Percentiles rank a stretch among this genome's conserved stretches.
phyloP scores from a whole-genome alignment of 2,113 vertebrate species.

The Propithecus coquereli region DNA sequence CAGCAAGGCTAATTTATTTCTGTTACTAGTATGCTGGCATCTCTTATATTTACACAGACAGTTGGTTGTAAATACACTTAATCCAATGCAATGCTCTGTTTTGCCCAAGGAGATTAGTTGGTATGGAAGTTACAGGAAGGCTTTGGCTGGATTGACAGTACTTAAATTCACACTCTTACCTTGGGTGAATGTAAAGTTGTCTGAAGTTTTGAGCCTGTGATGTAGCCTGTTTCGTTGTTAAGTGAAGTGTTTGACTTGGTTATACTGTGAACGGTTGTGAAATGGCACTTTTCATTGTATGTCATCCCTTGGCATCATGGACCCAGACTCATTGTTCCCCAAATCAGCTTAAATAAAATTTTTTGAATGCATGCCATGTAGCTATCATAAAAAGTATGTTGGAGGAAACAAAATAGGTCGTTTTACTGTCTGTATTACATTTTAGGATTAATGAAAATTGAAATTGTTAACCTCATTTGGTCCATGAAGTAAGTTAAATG shows the following conservation, averaged over 20 bases:
- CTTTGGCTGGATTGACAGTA: not conserved
- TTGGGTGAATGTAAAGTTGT: not conserved
- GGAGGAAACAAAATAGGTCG: not conserved
- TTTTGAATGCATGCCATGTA: not conserved
- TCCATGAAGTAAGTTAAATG: not conserved
- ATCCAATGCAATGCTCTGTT: constrained; percentile 45
- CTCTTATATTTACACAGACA: constrained; percentile 53
- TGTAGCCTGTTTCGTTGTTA: not conserved
- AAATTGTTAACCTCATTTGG: not conserved
- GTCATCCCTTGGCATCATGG: not conserved
- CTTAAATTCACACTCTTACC: not conserved
- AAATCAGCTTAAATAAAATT: not conserved
- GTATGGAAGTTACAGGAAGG: not conserved
- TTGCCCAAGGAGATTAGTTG: constrained; percentile 34
- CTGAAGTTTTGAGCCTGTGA: not conserved
- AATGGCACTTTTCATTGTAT: not conserved
- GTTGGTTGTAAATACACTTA: constrained; percentile 59
- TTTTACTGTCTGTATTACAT: not conserved
- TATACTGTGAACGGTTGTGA: not conserved
- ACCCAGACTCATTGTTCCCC: not conserved
- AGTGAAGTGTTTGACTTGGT: not conserved
- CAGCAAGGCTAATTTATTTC: constrained; percentile 65
- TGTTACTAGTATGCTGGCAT: constrained; percentile 67
- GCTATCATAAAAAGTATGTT: not conserved
- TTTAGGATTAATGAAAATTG: not conserved